Evolutionary conservation across 2,113 vertebrate genomes (phyloP).

Genomic region (Oceanites oceanicus): DNA sequence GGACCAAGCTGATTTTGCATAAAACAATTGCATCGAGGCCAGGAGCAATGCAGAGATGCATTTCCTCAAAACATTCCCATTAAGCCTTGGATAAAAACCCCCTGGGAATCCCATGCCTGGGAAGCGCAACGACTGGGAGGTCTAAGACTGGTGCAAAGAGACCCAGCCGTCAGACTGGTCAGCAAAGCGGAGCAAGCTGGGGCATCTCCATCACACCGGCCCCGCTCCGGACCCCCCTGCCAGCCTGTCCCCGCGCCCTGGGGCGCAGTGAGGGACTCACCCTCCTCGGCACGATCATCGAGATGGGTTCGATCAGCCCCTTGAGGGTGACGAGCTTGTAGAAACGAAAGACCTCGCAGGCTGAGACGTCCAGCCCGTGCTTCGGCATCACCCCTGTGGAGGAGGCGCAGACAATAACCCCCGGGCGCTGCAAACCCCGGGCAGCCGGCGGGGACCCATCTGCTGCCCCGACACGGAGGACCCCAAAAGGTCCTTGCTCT

Average conservation of each 20-base stretch:
- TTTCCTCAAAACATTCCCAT: background rate
- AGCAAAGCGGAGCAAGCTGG: rapidly evolving
- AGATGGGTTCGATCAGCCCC: conserved; percentile 94
- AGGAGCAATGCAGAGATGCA: background rate
- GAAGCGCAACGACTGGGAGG: rapidly evolving
- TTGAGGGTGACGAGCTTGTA: conserved; percentile 97
- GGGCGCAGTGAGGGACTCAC: conserved; percentile 74
- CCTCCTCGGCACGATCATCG: conserved; percentile 97
- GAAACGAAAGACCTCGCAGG: conserved; percentile 95
- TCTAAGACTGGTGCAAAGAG: no score
- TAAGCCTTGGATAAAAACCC: rapidly evolving
- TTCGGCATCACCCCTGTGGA: conserved; percentile 95
- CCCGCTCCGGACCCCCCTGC: rapidly evolving
- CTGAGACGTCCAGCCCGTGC: conserved; percentile 90
- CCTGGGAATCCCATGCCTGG: background rate
- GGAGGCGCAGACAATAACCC: background rate
- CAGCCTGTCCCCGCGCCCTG: rapidly evolving
- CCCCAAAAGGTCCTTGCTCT: background rate
- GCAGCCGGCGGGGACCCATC: background rate
- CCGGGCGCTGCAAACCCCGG: background rate
- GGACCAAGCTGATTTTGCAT: background rate
- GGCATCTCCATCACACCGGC: rapidly evolving
- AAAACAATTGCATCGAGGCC: background rate
- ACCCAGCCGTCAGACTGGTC: rapidly evolving
- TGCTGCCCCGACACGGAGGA: rapidly evolving